Base-by-base conservation (phyloP, 2,797 vertebrate species). In the Aplochiton taeniatus region DNA sequence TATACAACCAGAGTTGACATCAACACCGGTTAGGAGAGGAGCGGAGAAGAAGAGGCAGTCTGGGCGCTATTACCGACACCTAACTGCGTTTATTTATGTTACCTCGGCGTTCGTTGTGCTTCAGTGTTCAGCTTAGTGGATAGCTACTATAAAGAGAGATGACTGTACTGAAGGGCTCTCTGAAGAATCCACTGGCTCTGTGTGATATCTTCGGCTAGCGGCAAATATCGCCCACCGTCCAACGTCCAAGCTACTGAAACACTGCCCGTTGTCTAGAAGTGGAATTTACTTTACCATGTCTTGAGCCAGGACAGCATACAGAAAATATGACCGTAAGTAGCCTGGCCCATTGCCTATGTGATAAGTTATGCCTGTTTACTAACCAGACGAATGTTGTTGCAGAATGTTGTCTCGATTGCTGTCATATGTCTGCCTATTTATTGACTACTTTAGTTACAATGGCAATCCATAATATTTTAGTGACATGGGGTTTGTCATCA, bases 251-350 rank as follows among this genome's bases (percentile, higher is more conserved):
- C 31, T 42, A 44, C 47, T 20, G 56, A 43, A 42, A 45, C 9
- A 58, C 1, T 16, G 50, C 4, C 14, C 68, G 81, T 66, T 66
- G 79, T 83, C 83, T 74, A 69, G 79, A 79, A 80, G 79, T 74
- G 81, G 80, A 74, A 79, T 83, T 82, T 62, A 77, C 60, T 73
- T 83, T 83, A 85, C 81, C 79, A 94, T 92, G 91, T 85, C 93
- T 90, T 94, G 92, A 93, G 90, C 83, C 75, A 83, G 68, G 76
- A 74, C 85, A 60, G 77, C 75, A 61, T 2, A 7, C 74, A 65
- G 62, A 80, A 77, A 93, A 84, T 84, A 92, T 92, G 90, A 85
- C 92, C 86, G 91, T 92, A 90, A 95, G 91, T 91, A 31, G 31
- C 6, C 31, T 31, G 31, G 31, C 31, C 31, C 6, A 91, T 54